These are phyloP conservation scores for Epinotia bilunana DNA, from an alignment of 2,888 invertebrate species.

Conservation along the genomic window DNA sequence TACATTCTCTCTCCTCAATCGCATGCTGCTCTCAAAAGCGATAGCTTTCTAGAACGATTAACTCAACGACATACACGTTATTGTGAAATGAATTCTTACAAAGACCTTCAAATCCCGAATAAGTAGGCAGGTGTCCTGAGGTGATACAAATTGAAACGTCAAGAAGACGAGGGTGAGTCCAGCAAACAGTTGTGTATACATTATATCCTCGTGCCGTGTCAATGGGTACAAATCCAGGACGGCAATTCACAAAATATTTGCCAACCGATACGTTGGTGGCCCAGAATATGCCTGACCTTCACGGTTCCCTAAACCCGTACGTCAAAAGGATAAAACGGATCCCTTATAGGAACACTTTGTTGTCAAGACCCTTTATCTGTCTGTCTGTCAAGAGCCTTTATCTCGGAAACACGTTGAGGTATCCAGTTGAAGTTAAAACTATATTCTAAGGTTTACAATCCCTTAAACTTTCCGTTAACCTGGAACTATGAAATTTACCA, in stretches of 20 bases:
- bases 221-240: background rate
- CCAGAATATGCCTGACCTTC: background rate
- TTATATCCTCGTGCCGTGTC: background rate
- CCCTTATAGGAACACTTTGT: no score
- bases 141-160: conserved; percentile 4
- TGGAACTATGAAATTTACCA: no score
- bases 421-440: no score
- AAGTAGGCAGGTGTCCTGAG: conserved; percentile 2
- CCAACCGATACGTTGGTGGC: background rate
- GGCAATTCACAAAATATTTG: background rate
- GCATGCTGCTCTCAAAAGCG: background rate
- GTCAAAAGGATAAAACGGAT: no score
- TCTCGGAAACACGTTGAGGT: no score
- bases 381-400: no score
- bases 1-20: background rate
- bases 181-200: background rate
- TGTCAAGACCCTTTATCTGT: no score
- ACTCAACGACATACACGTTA: background rate
- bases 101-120: background rate
- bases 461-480: no score
- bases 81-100: background rate
- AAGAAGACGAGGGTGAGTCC: background rate
- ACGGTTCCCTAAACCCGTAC: no score
- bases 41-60: background rate
- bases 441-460: no score